Evolutionary conservation across 2,113 vertebrate genomes (phyloP).

Genomic region (Donacobius atricapilla): DNA sequence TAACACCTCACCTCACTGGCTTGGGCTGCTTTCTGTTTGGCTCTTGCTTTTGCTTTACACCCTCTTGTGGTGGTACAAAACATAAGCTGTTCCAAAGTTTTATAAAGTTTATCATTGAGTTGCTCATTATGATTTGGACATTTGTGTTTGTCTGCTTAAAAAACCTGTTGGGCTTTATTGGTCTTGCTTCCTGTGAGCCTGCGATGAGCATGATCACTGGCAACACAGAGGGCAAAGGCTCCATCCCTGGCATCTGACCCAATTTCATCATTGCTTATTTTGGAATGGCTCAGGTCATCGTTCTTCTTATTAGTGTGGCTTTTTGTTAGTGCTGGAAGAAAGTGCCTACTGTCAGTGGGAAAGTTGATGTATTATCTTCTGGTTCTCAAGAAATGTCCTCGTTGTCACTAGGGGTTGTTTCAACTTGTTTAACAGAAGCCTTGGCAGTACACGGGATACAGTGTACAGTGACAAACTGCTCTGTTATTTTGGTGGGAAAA

Average conservation of each 20-base stretch:
- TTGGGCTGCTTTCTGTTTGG: not conserved
- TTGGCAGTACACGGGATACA: not conserved
- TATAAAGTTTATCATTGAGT: not conserved
- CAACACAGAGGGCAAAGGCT: not conserved
- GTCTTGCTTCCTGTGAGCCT: not conserved
- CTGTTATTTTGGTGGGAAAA: not conserved
- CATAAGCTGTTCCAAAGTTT: not conserved
- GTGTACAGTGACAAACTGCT: not conserved
- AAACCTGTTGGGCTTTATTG: rapidly evolving
- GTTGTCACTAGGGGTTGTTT: not conserved
- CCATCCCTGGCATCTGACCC: not conserved
- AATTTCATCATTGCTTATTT: not conserved
- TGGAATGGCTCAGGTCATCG: not conserved
- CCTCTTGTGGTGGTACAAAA: not conserved
- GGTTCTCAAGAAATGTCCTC: not conserved
- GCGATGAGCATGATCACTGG: not conserved
- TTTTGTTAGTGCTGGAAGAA: not conserved
- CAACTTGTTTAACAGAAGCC: not conserved
- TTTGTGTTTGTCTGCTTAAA: not conserved
- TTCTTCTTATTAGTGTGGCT: not conserved
- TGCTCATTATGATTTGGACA: not conserved
- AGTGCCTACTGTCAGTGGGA: not conserved
- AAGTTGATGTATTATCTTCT: not conserved
- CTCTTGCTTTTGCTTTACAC: not conserved
- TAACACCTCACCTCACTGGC: rapidly evolving